Evolutionary conservation across 2,797 vertebrate genomes (phyloP).

Genomic region (Philypnodon macrostomus): DNA sequence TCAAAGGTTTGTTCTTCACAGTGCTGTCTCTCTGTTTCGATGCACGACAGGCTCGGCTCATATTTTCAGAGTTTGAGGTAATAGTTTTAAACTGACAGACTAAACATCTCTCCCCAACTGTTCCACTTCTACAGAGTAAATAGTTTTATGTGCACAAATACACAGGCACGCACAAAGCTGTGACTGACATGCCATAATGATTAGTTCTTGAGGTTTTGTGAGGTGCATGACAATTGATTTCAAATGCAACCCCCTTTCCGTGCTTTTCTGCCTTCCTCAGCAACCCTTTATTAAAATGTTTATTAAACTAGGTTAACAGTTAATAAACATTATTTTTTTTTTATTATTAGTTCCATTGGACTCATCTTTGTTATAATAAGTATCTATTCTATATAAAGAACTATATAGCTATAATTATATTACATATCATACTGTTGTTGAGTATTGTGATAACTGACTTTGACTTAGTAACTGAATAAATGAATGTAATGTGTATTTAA

Average conservation of each 20-base stretch:
- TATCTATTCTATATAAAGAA: too few species aligned
- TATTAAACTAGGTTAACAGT: conserved; percentile 3
- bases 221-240: conserved; percentile 46
- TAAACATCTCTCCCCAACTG: conserved; percentile 79
- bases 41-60: conserved; percentile 79
- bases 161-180: conserved; percentile 24
- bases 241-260: too few species aligned
- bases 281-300: conserved; percentile 19
- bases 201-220: conserved; percentile 54
- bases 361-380: too few species aligned
- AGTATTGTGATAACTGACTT: too few species aligned
- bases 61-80: conserved; percentile 82
- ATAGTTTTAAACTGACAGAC: conserved; percentile 85
- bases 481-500: too few species aligned
- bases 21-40: conserved; percentile 74
- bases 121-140: conserved; percentile 79
- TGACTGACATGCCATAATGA: conserved; percentile 59
- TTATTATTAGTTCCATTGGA: too few species aligned
- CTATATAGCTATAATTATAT: too few species aligned
- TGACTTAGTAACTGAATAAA: too few species aligned
- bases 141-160: conserved; percentile 62
- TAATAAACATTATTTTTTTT: too few species aligned
- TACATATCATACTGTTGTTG: too few species aligned
- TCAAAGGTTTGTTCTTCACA: conserved; percentile 84
- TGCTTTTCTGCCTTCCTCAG: too few species aligned